phyloP scores from a whole-genome alignment of 1,140 invertebrate species.

The Drosophila kanapiae region DNA sequence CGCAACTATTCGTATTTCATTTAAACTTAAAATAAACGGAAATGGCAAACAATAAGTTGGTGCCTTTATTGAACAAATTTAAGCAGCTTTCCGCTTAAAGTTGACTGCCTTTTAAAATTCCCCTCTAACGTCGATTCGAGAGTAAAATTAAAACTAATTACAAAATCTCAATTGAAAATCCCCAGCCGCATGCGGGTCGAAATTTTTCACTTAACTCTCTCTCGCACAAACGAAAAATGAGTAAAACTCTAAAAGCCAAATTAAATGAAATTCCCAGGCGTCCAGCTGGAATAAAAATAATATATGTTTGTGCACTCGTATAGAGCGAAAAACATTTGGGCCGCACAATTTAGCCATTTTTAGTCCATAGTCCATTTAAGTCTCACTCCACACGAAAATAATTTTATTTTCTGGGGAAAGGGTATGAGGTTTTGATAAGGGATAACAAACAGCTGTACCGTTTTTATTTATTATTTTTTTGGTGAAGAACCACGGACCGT shows the following conservation, averaged over 20 bases:
- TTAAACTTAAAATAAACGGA: neutral
- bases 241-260: constrained; percentile 41
- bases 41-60: neutral
- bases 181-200: constrained; percentile 20
- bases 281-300: constrained; percentile 29
- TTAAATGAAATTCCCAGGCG: constrained; percentile 60
- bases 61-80: neutral
- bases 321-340: constrained; percentile 25
- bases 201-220: constrained; percentile 26
- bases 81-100: neutral
- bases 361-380: constrained; percentile 26
- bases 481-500: constrained; percentile 15
- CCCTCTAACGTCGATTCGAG: constrained; percentile 2
- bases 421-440: constrained; percentile 34
- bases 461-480: constrained; percentile 10
- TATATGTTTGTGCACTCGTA: neutral
- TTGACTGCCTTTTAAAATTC: neutral
- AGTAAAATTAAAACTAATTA: constrained; percentile 49
- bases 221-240: neutral
- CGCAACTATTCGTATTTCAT: neutral
- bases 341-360: constrained; percentile 42
- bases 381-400: constrained; percentile 10
- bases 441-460: constrained; percentile 39
- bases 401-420: constrained; percentile 19
- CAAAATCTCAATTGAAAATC: constrained; percentile 50